Evolutionary conservation across 2,113 vertebrate genomes (phyloP).

Genomic region (Arothron firmamentum): DNA sequence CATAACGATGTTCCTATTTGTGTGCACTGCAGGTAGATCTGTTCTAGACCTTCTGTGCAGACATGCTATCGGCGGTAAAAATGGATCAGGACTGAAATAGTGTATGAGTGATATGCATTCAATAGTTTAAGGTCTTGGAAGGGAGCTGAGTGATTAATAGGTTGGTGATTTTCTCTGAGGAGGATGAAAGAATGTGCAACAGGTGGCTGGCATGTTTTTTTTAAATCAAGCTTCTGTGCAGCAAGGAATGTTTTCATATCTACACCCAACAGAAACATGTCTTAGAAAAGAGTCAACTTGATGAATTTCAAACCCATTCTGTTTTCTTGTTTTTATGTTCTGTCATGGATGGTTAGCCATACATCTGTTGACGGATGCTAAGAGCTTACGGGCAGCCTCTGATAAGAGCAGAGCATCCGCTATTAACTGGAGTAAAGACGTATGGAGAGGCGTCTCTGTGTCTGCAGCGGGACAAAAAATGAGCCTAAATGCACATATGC

Average conservation of each 20-base stretch:
- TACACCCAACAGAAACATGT: background rate
- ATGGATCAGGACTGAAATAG: no score
- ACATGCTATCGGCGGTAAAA: no score
- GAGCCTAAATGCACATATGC: background rate
- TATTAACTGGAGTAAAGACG: background rate
- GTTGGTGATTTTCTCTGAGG: background rate
- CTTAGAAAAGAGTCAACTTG: no score
- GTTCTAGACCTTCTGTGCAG: no score
- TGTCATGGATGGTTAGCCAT: no score
- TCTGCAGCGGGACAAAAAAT: constrained; percentile 7
- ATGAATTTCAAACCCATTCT: no score
- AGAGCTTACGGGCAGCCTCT: no score
- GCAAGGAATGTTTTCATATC: background rate
- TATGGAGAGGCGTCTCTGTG: background rate
- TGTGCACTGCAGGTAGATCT: constrained; percentile 87
- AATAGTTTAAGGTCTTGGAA: no score
- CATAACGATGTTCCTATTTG: constrained; percentile 95
- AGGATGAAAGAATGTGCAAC: constrained; percentile 14
- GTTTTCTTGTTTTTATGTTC: no score
- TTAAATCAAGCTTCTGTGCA: constrained; percentile 14
- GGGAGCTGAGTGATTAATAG: background rate
- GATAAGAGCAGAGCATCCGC: no score
- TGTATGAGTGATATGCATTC: background rate
- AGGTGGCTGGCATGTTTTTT: constrained; percentile 12
- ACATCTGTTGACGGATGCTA: no score